Evolutionary conservation across 2,113 vertebrate species (phyloP).

Genomic region (Boulengeromyrus knoepffleri): DNA sequence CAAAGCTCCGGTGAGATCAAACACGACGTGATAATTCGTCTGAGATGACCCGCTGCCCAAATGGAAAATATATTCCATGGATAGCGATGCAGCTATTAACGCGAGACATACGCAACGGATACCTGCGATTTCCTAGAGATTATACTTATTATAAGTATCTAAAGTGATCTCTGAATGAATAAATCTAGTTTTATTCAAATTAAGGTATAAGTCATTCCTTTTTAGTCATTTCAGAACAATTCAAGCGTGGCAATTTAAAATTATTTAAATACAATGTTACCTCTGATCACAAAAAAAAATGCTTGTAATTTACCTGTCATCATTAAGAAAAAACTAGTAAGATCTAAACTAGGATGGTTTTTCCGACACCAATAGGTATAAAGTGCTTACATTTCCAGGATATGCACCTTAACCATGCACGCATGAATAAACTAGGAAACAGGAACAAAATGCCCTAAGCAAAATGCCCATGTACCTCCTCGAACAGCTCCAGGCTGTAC

Average conservation of each 20-base stretch:
- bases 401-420: neutral
- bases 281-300: neutral
- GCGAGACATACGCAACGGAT: neutral
- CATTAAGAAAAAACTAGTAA: neutral
- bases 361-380: neutral
- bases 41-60: neutral
- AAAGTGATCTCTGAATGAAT: neutral
- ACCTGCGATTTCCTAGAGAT: neutral
- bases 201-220: neutral
- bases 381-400: neutral
- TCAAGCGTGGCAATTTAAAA: neutral
- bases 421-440: neutral
- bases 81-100: neutral
- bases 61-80: neutral
- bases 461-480: conserved; percentile 68
- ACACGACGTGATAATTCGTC: neutral
- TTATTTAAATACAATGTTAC: neutral
- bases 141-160: neutral
- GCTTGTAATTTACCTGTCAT: neutral
- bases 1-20: neutral
- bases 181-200: neutral
- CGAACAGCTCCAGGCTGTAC: conserved; percentile 95
- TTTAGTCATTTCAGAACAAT: neutral
- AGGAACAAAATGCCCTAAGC: neutral
- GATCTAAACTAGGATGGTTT: neutral